Percentiles rank a stretch among this genome's conserved stretches.
These are phyloP conservation scores for Eueremaeus valkanovi DNA, from an alignment of 2,888 invertebrate species.

Conservation along the genomic window DNA sequence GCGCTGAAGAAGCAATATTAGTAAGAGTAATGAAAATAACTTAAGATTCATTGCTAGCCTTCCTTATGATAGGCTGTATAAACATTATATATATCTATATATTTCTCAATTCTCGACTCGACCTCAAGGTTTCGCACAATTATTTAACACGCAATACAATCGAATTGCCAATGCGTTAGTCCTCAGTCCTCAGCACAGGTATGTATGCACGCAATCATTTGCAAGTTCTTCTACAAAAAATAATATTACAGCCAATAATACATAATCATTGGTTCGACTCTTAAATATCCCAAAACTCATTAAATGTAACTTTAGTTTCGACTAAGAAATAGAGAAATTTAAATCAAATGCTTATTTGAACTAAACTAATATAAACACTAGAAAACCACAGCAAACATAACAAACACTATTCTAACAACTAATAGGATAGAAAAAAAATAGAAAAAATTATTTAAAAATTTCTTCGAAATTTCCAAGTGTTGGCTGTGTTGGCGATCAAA, in stretches of 20 bases:
- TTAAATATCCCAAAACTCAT: conserved; percentile 29
- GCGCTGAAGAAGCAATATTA: conserved; percentile 24
- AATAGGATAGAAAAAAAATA: neutral
- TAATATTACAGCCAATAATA: no score
- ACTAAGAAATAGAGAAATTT: neutral
- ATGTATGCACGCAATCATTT: conserved; percentile 10
- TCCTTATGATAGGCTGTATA: conserved; percentile 23
- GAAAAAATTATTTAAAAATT: neutral
- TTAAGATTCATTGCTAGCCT: conserved; percentile 24
- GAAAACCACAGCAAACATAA: conserved; percentile 1
- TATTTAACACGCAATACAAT: conserved; percentile 32
- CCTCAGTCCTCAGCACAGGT: neutral
- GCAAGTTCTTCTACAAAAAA: no score
- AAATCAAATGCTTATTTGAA: neutral
- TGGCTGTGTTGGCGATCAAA: conserved; percentile 8
- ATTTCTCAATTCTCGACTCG: conserved; percentile 20
- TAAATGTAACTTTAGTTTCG: conserved; percentile 1
- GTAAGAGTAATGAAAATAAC: conserved; percentile 14
- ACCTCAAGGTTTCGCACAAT: conserved; percentile 32
- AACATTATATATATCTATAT: conserved; percentile 8
- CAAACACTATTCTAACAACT: neutral
- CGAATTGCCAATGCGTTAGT: conserved; percentile 14
- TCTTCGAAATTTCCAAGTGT: neutral
- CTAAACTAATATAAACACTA: conserved; percentile 12
- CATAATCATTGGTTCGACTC: conserved; percentile 3